Evolutionary conservation across 2,113 vertebrate species (phyloP).

Genomic region (Pongo pygmaeus): DNA sequence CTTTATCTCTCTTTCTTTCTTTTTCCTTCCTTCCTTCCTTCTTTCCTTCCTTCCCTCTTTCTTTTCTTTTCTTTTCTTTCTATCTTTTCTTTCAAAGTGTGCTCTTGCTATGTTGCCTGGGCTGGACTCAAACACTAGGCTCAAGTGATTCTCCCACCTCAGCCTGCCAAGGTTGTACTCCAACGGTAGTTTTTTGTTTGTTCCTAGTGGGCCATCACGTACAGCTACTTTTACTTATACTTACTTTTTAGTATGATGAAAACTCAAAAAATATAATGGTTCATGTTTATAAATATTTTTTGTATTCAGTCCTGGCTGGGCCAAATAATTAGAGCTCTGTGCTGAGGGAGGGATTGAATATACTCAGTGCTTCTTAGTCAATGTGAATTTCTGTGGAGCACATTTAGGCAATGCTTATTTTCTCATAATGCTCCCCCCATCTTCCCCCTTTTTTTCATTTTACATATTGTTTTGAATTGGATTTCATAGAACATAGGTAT

Average conservation of each 20-base stretch:
- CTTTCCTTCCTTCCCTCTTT: no score
- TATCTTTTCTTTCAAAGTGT: no score
- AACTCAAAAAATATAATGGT: conserved; percentile 28
- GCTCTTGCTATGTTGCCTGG: no score
- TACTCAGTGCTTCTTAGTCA: background rate
- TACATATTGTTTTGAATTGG: background rate
- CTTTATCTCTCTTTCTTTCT: no score
- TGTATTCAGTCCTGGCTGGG: background rate
- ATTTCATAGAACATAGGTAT: background rate
- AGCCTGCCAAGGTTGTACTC: no score
- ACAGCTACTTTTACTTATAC: background rate
- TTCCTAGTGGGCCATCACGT: no score
- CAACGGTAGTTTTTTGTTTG: no score
- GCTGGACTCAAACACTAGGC: no score
- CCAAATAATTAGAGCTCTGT: background rate
- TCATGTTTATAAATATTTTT: conserved; percentile 59
- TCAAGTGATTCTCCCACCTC: no score
- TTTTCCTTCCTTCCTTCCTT: no score
- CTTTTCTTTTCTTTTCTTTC: no score
- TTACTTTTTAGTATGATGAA: background rate
- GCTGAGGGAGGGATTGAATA: background rate
- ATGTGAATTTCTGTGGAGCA: background rate
- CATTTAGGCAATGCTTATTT: conserved; percentile 3
- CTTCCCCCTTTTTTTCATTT: background rate
- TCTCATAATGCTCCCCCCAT: background rate